A percentile compares a stretch with the other conserved stretches of the same genome.
Evolutionary conservation across 2,888 invertebrate species (phyloP).

Genomic region (Beris morrisii): DNA sequence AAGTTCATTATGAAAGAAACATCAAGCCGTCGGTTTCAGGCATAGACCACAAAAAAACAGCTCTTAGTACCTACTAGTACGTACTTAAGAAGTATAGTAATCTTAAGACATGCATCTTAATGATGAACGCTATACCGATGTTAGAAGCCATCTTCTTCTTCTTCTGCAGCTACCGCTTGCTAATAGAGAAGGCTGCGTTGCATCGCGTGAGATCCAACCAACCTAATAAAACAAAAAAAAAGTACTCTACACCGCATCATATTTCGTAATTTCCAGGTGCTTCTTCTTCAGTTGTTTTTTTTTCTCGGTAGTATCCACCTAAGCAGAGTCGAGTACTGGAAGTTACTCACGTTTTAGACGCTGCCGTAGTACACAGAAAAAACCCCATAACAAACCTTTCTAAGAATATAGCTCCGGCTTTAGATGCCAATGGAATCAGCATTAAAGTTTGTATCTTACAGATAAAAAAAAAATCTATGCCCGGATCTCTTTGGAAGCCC

Average conservation of each 20-base stretch:
- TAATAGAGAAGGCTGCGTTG: constrained; percentile 3
- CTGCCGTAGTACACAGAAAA: not conserved
- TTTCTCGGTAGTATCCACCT: constrained; percentile 1
- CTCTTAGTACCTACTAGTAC: not conserved
- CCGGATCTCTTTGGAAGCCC: constrained; percentile 4
- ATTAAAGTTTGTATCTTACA: too few relatives aligned
- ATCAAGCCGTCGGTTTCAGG: not conserved
- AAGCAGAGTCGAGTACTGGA: constrained; percentile 1
- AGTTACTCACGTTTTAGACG: constrained; percentile 8
- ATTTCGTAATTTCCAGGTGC: constrained; percentile 19
- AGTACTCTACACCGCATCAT: constrained; percentile 10
- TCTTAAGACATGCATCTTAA: constrained; percentile 5
- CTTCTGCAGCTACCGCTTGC: too few relatives aligned
- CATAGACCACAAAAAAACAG: not conserved
- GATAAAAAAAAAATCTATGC: not conserved
- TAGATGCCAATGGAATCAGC: not conserved
- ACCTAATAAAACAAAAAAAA: not conserved
- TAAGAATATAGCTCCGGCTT: constrained; percentile 12
- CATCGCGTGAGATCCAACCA: constrained; percentile 11
- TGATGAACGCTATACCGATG: not conserved
- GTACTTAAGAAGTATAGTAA: not conserved
- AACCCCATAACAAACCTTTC: not conserved
- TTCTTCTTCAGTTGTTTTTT: constrained; percentile 7
- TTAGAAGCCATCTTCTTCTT: too few relatives aligned
- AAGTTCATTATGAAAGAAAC: constrained; percentile 22